Base-by-base conservation (phyloP, 2,888 invertebrate genomes). In the Eurois occulta region DNA sequence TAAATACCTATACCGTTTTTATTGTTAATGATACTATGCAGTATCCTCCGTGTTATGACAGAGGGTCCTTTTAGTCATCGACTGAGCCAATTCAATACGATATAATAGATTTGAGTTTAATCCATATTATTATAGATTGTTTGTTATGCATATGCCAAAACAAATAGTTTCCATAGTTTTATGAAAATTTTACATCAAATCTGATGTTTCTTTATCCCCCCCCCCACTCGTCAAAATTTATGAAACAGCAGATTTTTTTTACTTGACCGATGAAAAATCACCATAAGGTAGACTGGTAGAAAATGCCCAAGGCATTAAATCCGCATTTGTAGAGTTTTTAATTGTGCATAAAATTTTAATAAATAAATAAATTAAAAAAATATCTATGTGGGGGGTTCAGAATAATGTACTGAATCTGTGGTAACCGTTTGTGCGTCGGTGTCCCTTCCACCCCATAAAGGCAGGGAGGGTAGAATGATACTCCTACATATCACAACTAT, bases 401-500 rank as follows among this genome's bases (percentile, higher is more conserved):
- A 46, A 46, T 46, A 2, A 43, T 46, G 46, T 46, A 46, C 18
- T 16, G 18, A 46, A 48, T 48, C 7, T 48, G 21, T 21, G 2
- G 7, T 8, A 18, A 48, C 21, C 2, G 21, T 21, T 18, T 2
- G 8, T 48, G 21, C 2, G 8, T 21, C 21, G 8, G 21, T 21
- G 21, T 48, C 21, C 21, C 10, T 8, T 48, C 10, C 48, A 48
- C 24, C 21, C 2, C 1, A 8, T 48, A 48, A 21, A 48, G 7
- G 21, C 1, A 28, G 28, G 16, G 16, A 28, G 1, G 58, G 7
- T 18, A 41, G 10, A n/a, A 55, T n/a, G 21, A 43, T 41, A 35
- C 32, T 60, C 1, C 55, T 69, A 46, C 46, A 73, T 66, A 55
- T 69, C 7, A 62, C 38, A 77, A 72, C 52, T 76, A 77, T 85